Percentiles rank a stretch among this genome's conserved stretches.
Evolutionary conservation across 2,113 vertebrate species (phyloP).

Genomic region (Kobus ellipsiprymnus): DNA sequence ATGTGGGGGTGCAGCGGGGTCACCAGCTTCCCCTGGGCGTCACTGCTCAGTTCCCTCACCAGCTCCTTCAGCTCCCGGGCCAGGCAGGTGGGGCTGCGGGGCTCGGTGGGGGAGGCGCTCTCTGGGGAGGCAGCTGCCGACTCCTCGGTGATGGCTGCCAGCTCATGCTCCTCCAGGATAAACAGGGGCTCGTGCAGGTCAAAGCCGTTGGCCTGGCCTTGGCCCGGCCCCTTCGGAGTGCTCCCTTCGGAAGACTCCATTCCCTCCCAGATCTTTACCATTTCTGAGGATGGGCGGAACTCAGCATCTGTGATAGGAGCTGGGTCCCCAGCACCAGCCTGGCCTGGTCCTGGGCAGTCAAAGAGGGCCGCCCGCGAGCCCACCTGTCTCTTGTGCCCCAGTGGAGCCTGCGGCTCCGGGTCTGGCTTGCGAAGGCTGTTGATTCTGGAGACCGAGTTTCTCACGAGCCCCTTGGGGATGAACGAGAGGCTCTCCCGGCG

Average conservation of each 20-base stretch:
- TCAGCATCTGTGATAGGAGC: slow-evolving; percentile 75
- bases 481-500: slow-evolving; percentile 95
- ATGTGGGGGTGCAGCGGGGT: slow-evolving; percentile 72
- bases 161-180: slow-evolving; percentile 84
- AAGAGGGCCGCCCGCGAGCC: slow-evolving; percentile 76
- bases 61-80: slow-evolving; percentile 47
- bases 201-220: slow-evolving; percentile 64
- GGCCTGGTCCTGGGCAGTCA: slow-evolving; percentile 79
- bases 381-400: slow-evolving; percentile 23
- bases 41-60: slow-evolving; percentile 48
- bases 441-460: slow-evolving; percentile 87
- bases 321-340: neutral
- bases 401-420: neutral
- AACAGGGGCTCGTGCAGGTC: slow-evolving; percentile 70
- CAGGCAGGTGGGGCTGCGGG: slow-evolving; percentile 15
- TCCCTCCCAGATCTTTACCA: slow-evolving; percentile 84
- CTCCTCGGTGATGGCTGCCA: slow-evolving; percentile 72
- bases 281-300: slow-evolving; percentile 82
- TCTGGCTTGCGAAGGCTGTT: slow-evolving; percentile 81
- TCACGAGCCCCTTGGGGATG: slow-evolving; percentile 94
- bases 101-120: slow-evolving; percentile 30
- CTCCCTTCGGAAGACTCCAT: slow-evolving; percentile 78
- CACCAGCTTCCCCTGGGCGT: slow-evolving; percentile 52
- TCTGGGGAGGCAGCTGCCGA: slow-evolving; percentile 59
- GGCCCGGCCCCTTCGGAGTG: slow-evolving; percentile 29